Percentiles rank a stretch among this genome's conserved stretches.
phyloP scores from a whole-genome alignment of 2,888 invertebrate species.

The Ormyrus thymus region DNA sequence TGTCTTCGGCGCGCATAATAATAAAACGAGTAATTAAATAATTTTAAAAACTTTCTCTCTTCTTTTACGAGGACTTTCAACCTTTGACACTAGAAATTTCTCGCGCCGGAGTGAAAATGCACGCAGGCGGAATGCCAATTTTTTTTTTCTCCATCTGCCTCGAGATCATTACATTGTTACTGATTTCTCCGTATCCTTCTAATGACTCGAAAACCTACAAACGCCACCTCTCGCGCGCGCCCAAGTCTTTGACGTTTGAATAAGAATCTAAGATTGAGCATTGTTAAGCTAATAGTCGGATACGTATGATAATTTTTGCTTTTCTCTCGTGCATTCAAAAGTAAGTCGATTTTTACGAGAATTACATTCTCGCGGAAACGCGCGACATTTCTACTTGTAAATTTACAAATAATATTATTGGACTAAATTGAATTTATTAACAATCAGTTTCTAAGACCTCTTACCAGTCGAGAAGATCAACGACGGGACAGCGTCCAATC shows the following conservation, averaged over 20 bases:
- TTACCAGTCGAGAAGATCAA: no score
- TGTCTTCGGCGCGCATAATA: neutral
- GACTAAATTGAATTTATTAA: no score
- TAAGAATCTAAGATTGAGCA: neutral
- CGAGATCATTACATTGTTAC: neutral
- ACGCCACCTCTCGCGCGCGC: neutral
- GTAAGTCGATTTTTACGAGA: no score
- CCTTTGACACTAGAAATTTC: constrained; percentile 42
- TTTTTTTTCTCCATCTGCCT: neutral
- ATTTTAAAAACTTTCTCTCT: constrained; percentile 38
- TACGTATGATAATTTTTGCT: no score
- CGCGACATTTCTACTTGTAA: no score
- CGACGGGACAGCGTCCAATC: no score
- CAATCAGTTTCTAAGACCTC: no score
- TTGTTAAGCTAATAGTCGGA: neutral
- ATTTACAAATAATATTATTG: no score
- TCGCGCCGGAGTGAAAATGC: constrained; percentile 23
- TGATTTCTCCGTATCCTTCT: constrained; percentile 22
- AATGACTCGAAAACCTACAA: constrained; percentile 3
- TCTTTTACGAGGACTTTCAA: constrained; percentile 26
- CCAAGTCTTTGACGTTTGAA: constrained; percentile 27
- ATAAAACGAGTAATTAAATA: constrained; percentile 28
- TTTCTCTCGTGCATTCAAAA: no score
- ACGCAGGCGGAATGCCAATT: constrained; percentile 27
- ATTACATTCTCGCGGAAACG: no score